These are phyloP conservation scores for Cheilinus undulatus DNA, from an alignment of 2,113 vertebrate species.

Conservation along the genomic window DNA sequence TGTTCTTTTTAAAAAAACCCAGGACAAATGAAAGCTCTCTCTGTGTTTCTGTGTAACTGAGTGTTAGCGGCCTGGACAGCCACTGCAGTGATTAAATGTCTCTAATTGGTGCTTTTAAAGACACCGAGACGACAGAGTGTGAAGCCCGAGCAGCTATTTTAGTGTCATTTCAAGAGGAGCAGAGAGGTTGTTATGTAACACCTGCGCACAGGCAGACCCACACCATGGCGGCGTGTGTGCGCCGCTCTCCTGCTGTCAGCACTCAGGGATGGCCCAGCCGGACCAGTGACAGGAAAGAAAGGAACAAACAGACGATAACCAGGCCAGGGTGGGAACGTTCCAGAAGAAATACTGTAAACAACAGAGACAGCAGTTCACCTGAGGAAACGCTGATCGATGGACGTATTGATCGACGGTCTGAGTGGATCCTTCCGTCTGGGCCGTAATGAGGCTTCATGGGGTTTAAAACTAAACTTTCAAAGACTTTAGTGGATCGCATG, in stretches of 20 bases:
- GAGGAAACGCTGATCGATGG: conserved; percentile 50
- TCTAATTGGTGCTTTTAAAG: conserved; percentile 73
- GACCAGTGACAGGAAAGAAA: conserved; percentile 4
- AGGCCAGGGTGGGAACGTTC: background rate
- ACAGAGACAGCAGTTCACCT: conserved; percentile 18
- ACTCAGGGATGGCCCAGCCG: conserved; percentile 10
- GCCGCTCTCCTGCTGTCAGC: conserved; percentile 6
- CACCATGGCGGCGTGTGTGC: too few species aligned
- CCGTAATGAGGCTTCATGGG: conserved; percentile 63
- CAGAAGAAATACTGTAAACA: conserved; percentile 15
- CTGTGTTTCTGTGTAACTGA: conserved; percentile 17
- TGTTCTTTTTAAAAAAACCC: conserved; percentile 8
- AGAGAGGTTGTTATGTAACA: conserved; percentile 48
- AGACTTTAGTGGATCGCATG: conserved; percentile 21
- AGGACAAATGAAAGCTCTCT: conserved; percentile 12
- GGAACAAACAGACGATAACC: background rate
- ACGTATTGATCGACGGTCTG: conserved; percentile 46
- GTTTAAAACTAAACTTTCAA: conserved; percentile 40
- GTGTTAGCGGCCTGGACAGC: conserved; percentile 25
- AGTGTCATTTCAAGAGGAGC: conserved; percentile 55
- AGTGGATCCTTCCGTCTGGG: conserved; percentile 46
- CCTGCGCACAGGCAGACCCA: background rate
- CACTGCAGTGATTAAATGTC: conserved; percentile 62
- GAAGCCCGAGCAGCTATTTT: conserved; percentile 61
- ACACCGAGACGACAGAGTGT: conserved; percentile 45